Percentiles rank a stretch among this genome's conserved stretches.
phyloP scores from a whole-genome alignment of 2,888 invertebrate genomes.

The Pardosa pseudoannulata region DNA sequence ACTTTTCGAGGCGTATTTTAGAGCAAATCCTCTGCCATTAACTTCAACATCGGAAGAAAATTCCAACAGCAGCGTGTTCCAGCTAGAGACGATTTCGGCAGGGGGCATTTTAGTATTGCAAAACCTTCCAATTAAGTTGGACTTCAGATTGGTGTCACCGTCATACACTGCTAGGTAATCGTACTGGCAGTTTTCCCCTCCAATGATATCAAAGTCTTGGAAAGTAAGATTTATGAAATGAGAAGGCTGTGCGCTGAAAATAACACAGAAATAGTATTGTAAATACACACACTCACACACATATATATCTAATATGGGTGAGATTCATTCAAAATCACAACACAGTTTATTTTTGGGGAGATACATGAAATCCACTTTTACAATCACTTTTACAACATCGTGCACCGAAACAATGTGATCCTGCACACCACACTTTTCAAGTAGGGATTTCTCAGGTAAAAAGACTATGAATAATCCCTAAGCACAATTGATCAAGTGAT shows the following conservation, averaged over 20 bases:
- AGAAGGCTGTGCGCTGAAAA: slow-evolving; percentile 72
- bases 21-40: slow-evolving; percentile 75
- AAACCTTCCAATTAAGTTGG: slow-evolving; percentile 75
- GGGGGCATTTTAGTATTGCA: slow-evolving; percentile 75
- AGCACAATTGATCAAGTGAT: no score
- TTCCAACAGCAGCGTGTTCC: slow-evolving; percentile 75
- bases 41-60: slow-evolving; percentile 75
- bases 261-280: no score
- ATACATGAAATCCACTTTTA: no score
- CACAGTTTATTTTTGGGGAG: no score
- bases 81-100: slow-evolving; percentile 74
- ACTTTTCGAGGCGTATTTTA: slow-evolving; percentile 74
- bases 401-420: no score
- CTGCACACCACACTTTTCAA: no score
- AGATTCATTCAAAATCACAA: no score
- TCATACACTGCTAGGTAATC: slow-evolving; percentile 75
- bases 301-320: no score
- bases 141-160: slow-evolving; percentile 70
- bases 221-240: slow-evolving; percentile 75
- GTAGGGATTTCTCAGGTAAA: no score
- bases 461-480: no score
- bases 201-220: slow-evolving; percentile 75
- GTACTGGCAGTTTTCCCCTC: slow-evolving; percentile 74
- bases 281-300: no score
- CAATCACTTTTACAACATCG: no score